phyloP scores from a whole-genome alignment of 2,888 invertebrate species.

The Scaptomyza polygonia region DNA sequence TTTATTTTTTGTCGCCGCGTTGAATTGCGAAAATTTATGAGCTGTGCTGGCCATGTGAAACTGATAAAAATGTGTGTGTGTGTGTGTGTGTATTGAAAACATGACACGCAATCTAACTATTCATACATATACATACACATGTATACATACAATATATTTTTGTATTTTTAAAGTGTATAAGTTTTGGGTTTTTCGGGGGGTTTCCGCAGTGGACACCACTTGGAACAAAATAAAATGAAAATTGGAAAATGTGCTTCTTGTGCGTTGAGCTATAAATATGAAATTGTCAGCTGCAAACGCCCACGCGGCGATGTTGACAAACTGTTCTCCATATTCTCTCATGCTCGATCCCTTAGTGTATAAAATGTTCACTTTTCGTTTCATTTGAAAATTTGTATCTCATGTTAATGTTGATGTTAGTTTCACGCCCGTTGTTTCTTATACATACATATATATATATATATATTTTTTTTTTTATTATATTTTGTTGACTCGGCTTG shows the following conservation, averaged over 20 bases:
- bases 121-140: constrained; percentile 4
- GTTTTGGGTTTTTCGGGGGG: constrained; percentile 6
- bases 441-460: too few species aligned
- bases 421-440: constrained; percentile 61
- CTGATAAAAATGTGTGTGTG: constrained; percentile 56
- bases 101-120: constrained; percentile 47
- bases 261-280: constrained; percentile 63
- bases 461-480: too few species aligned
- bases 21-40: constrained; percentile 71
- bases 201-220: constrained; percentile 52
- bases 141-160: neutral
- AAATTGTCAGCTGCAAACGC: constrained; percentile 79
- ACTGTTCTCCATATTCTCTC: constrained; percentile 28
- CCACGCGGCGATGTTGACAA: constrained; percentile 69
- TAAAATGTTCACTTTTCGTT: constrained; percentile 38
- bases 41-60: constrained; percentile 73
- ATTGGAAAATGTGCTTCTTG: constrained; percentile 28
- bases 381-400: constrained; percentile 22
- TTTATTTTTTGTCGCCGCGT: constrained; percentile 41
- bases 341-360: constrained; percentile 1
- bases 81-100: neutral
- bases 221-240: constrained; percentile 17
- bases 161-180: constrained; percentile 7
- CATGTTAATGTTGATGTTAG: constrained; percentile 48
- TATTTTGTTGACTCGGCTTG: constrained; percentile 22